Evolutionary conservation across 2,797 vertebrate genomes (phyloP), one percentile per base, ranked within the genome.

Genomic region (Loris lydekkerianus): DNA sequence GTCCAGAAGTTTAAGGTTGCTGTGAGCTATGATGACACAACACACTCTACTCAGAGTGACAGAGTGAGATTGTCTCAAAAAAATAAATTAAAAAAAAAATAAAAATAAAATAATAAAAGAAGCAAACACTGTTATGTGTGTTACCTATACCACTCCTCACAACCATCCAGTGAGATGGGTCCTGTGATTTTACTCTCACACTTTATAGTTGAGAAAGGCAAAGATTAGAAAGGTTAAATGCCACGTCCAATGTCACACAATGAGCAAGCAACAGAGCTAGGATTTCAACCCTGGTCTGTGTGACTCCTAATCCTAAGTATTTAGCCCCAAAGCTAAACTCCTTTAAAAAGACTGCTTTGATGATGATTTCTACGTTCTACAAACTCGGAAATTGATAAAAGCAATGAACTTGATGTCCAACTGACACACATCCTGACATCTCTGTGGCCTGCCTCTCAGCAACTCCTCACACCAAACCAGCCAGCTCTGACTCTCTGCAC

Each of bases 361-460:
- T 82, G 37, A 63, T 63, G 34, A 75, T 8, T 40, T 96, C 67
- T 85, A 93, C 43, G 87, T 91, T 93, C 80, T 88, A 96, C 25
- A 10, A 93, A 65, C 25, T 10, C 17, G 73, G 73, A 91, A 76
- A 90, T 61, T 31, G 40, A 76, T 23, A 72, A 49, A 85, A 84
- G 53, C 29, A 84, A 86, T 60, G 76, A 84, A 94, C 60, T 89
- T 70, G 29, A 17, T 3, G 21, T 18, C 15, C 34, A 65, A 46
- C 78, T 94, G 86, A 84, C 56, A 56, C 5, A 78, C 10, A 56
- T 31, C 58, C 70, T 53, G 69, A 83, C 8, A 56, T 76, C 65
- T 97, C 61, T 93, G 76, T 77, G 67, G 17, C 89, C 67, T 69
- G 7, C 72, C 85, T 95, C 88, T 91, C 5, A 76, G 86, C 78